A percentile compares a stretch with the other conserved stretches of the same genome.
phyloP scores from a whole-genome alignment of 2,113 vertebrate species.

The Seriola quinqueradiata region DNA sequence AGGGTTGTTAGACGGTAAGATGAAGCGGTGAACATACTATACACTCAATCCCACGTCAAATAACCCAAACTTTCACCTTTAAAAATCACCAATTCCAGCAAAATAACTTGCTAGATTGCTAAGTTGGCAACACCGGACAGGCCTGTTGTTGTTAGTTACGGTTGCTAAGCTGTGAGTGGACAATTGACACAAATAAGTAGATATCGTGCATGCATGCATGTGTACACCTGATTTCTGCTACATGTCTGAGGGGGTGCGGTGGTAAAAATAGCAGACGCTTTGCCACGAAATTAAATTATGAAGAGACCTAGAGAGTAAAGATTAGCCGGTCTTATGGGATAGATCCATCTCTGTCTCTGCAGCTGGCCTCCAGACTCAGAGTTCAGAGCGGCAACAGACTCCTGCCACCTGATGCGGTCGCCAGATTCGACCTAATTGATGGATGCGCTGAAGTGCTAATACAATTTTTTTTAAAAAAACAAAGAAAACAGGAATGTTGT shows the following conservation, averaged over 20 bases:
- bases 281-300: conserved; percentile 56
- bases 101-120: no score
- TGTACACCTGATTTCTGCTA: not conserved
- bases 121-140: not conserved
- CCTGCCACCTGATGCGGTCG: not conserved
- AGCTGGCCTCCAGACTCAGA: conserved; percentile 47
- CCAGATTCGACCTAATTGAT: conserved; percentile 47
- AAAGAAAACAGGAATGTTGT: conserved; percentile 24
- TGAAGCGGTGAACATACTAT: no score
- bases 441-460: conserved; percentile 47
- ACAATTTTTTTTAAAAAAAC: conserved; percentile 3
- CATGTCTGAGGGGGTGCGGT: conserved; percentile 19
- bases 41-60: no score
- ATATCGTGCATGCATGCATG: not conserved
- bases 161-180: not conserved
- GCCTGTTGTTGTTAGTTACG: not conserved
- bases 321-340: conserved; percentile 33
- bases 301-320: conserved; percentile 33
- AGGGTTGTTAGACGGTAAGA: no score
- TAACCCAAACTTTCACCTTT: no score
- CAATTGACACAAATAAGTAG: not conserved
- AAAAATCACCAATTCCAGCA: not conserved
- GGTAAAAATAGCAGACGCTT: conserved; percentile 51
- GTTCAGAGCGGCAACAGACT: conserved; percentile 50
- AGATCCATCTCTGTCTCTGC: conserved; percentile 47